These are phyloP conservation scores for Falcunculus frontatus DNA, from an alignment of 2,113 vertebrate species.

Conservation along the genomic window DNA sequence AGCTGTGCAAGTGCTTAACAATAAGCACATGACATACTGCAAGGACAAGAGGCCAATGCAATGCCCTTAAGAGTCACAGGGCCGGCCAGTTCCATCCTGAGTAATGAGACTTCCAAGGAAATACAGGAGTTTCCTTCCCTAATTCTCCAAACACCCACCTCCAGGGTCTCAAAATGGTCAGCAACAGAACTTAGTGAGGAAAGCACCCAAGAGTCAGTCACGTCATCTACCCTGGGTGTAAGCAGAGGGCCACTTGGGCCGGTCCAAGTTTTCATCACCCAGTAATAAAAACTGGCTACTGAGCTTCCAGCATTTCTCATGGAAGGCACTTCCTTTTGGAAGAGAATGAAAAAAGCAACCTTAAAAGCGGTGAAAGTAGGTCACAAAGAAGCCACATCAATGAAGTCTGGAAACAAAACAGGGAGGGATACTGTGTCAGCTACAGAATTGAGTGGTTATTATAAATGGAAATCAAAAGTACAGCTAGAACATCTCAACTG, in stretches of 20 bases:
- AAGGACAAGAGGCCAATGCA: background rate
- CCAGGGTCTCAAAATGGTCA: background rate
- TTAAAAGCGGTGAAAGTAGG: background rate
- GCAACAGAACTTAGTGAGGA: background rate
- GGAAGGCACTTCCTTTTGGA: background rate
- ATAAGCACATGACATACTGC: background rate
- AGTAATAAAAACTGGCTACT: background rate
- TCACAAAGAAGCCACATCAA: conserved; percentile 27
- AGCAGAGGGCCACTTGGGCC: background rate
- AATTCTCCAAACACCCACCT: background rate
- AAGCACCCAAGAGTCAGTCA: background rate
- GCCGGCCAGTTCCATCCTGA: background rate
- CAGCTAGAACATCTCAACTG: background rate
- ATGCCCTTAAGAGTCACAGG: background rate
- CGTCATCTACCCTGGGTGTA: background rate
- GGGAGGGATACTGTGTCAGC: background rate
- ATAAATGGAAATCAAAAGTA: background rate
- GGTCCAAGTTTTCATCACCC: background rate
- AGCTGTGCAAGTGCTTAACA: background rate
- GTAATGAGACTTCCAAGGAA: background rate
- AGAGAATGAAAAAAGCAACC: background rate
- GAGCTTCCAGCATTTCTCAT: background rate
- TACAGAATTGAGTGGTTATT: background rate
- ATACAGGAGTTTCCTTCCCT: background rate
- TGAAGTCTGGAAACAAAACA: background rate